Evolutionary conservation across 2,113 vertebrate genomes (phyloP), one percentile per base, ranked within the genome.

Genomic region (Oncorhynchus tshawytscha): DNA sequence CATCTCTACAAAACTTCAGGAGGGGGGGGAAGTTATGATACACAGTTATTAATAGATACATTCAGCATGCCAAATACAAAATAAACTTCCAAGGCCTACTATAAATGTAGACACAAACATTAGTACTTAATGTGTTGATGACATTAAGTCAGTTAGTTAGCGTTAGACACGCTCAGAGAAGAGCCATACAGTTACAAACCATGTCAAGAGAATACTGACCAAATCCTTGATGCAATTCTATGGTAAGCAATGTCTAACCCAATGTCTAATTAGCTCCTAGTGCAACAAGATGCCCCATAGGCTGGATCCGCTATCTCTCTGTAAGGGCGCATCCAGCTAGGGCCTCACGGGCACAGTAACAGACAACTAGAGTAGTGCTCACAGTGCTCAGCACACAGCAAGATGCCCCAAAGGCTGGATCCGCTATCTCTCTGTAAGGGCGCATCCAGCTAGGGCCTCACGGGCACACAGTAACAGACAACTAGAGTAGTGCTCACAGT

Each of bases 331-430:
- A 13, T 22, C 12, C 4, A 54, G 51, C 51, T 54, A 16, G 51
- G 51, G 51, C 51, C 16, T 54, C 12, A 18, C 1, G 5, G 12
- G 12, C 49, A 54, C 51, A 89, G 85, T n/a, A 79, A 54, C 24
- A 15, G 70, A 72, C 27, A 27, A 71, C 60, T 22, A 48, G 84
- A 84, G 82, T 18, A 11, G 74, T 82, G 87, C 80, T 85, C 82
- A 88, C 49, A 51, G 49, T 51, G 49, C 51, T 18, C 51, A 54
- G 51, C 51, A 54, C 85, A 93, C 87, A 7, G 85, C 92, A 94
- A 93, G 87, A 94, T 18, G 16, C 4, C 51, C 51, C 51, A 11
- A 3, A 9, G 39, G 39, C 39, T 45, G 9, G 9, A 9, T 45
- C 54, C 54, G 5, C 59, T 24, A 22, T 62, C n/a, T 24, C 59